Percentiles rank a stretch among this genome's conserved stretches.
phyloP scores from a whole-genome alignment of 1,140 invertebrate genomes.

The Camponotus vicinus region DNA sequence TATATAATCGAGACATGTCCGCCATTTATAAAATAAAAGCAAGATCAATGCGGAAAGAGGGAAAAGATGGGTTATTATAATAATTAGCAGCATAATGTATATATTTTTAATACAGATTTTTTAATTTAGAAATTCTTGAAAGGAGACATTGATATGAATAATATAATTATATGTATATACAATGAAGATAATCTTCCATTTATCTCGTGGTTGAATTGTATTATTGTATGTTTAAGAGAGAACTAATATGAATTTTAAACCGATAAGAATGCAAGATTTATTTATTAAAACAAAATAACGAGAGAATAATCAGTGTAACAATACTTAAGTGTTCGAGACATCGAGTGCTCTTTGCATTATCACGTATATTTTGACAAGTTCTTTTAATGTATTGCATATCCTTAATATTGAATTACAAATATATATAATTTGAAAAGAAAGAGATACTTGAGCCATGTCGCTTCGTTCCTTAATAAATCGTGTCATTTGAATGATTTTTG shows the following conservation, averaged over 20 bases:
- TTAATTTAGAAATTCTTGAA: conserved; percentile 85
- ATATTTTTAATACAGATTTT: conserved; percentile 79
- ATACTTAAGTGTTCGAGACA: conserved; percentile 73
- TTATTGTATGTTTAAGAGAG: conserved; percentile 65
- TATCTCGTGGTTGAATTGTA: conserved; percentile 70
- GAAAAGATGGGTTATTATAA: conserved; percentile 45
- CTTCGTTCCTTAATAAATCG: neutral
- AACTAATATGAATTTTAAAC: conserved; percentile 59
- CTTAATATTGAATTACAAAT: conserved; percentile 12
- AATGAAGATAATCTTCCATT: conserved; percentile 82
- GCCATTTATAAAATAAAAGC: neutral
- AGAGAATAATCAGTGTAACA: conserved; percentile 33
- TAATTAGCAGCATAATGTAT: conserved; percentile 70
- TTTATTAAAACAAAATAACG: conserved; percentile 74
- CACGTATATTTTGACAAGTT: conserved; percentile 30
- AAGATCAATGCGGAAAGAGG: conserved; percentile 13
- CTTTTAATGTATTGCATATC: neutral
- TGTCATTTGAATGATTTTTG: neutral
- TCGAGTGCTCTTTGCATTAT: conserved; percentile 65
- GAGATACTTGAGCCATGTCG: neutral
- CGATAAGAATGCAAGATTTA: conserved; percentile 72
- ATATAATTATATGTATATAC: conserved; percentile 83
- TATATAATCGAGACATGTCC: neutral
- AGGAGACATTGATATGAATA: conserved; percentile 85
- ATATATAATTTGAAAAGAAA: conserved; percentile 17